Evolutionary conservation across 2,888 invertebrate genomes (phyloP), one percentile per base, ranked within the genome.

Genomic region (Acrobasis repandana): DNA sequence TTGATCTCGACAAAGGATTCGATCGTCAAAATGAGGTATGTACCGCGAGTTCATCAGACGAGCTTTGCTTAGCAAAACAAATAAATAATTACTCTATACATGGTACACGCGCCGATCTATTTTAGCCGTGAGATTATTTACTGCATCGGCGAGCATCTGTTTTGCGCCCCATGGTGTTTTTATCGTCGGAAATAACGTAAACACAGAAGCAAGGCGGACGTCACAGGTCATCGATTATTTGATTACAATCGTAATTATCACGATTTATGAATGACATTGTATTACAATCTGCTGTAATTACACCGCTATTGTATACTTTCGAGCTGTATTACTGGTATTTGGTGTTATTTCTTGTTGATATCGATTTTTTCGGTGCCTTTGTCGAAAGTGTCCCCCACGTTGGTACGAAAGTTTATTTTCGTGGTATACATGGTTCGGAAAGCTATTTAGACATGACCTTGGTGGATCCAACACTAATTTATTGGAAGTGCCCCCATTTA

Each of bases 21-120:
- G 69, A 82, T 79, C 83, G 72, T 82, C 87, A 90, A 90, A 88
- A 92, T 92, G 91, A 92, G 91, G 91, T 91, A 87, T 69, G 92
- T 88, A 69, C 64, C 51, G 60, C 71, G 83, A 80, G 85, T 87
- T 87, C 85, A 88, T 87, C 86, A 86, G 77, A 80, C 66, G 80
- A 84, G 83, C 85, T 88, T 88, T 88, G 75, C 77, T 84, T 82
- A 86, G 80, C 85, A 90, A 90, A 90, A 91, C 88, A 88, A 90
- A 90, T 90, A 89, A 90, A 89, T 90, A 88, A 86, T 88, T 83
- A 82, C 73, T 72, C 66, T 67, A 72, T 75, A 72, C 67, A 79
- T 75, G 71, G 77, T 79, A 74, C 78, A 83, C 78, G 81, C 82
- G 78, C 82, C 73, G 77, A 77, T 83, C 85, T 90, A 88, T 86